Evolutionary conservation across 2,888 invertebrate species (phyloP).

Genomic region (Antitype chi): DNA sequence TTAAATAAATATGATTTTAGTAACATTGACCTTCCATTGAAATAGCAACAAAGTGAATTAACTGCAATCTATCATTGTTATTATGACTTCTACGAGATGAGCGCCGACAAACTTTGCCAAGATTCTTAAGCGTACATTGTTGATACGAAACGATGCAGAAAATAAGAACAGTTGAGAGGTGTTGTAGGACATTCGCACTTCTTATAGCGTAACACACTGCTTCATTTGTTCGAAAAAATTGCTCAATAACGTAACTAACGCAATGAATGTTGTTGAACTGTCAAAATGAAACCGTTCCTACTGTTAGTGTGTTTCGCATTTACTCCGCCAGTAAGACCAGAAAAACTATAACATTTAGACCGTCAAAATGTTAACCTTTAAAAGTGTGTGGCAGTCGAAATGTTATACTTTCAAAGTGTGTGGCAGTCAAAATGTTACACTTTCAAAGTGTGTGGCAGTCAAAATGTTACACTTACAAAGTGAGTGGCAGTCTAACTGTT

Average conservation of each 20-base stretch:
- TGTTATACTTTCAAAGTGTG: not conserved
- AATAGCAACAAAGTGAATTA: slow-evolving; percentile 6
- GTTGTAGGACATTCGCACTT: not conserved
- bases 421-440: not conserved
- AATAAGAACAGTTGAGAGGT: not conserved
- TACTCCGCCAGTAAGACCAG: not conserved
- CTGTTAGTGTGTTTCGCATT: too few relatives aligned
- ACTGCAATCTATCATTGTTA: slow-evolving; percentile 13
- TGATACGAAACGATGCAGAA: not conserved
- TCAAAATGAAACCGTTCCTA: too few relatives aligned
- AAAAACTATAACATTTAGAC: not conserved
- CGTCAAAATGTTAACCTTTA: not conserved
- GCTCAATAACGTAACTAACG: too few relatives aligned
- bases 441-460: not conserved
- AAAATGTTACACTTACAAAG: not conserved
- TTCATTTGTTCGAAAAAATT: too few relatives aligned
- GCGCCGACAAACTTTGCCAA: slow-evolving; percentile 16
- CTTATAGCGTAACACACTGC: too few relatives aligned
- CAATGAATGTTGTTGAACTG: too few relatives aligned
- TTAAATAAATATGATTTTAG: not conserved
- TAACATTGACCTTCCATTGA: slow-evolving; percentile 1
- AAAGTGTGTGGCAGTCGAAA: not conserved
- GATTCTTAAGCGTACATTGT: slow-evolving; percentile 20
- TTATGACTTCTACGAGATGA: slow-evolving; percentile 15
- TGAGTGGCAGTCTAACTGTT: not conserved